Conservation (phyloP, 2,797 vertebrate genomes). For the Schizopygopsis malacanthus region DNA sequence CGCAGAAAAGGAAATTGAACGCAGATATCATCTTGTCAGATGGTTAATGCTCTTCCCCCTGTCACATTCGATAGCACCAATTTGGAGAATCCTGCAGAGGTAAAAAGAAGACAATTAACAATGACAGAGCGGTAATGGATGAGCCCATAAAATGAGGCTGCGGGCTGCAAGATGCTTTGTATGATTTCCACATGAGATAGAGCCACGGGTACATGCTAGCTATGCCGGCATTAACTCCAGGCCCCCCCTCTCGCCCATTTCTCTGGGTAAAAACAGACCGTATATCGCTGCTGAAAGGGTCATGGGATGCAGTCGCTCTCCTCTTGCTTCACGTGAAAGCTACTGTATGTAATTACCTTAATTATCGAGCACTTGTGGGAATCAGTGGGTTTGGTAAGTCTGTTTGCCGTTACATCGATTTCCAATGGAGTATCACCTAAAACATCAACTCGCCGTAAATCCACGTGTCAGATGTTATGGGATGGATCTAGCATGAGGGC, state of each 20-base stretch:
- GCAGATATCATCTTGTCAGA: conserved; percentile 99
- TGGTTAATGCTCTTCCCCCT: conserved; percentile 99
- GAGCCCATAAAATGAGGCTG: conserved; percentile 99
- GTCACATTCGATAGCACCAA: conserved; percentile 99
- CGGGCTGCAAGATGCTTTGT: conserved; percentile 96
- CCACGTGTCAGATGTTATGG: conserved; percentile 64
- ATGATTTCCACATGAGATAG: conserved; percentile 99
- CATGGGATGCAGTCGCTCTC: conserved; percentile 4
- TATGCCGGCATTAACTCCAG: conserved; percentile 84
- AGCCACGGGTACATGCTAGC: conserved; percentile 90
- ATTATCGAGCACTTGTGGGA: conserved; percentile 70
- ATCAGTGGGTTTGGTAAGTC: conserved; percentile 67
- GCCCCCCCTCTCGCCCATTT: conserved; percentile 74
- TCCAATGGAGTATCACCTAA: conserved; percentile 51
- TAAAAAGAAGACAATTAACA: conserved; percentile 99
- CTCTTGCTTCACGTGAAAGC: conserved; percentile 20
- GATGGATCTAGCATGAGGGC: conserved; percentile 42
- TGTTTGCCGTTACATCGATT: conserved; percentile 70
- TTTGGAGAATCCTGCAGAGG: conserved; percentile 99
- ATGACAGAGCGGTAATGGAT: conserved; percentile 99
- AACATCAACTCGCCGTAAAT: conserved; percentile 65
- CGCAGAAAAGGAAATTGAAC: conserved; percentile 99
- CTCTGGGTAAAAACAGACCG: conserved; percentile 7
- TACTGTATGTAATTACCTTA: conserved; percentile 59
- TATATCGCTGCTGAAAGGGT: conserved; percentile 45